Base-by-base conservation (phyloP, 2,113 vertebrate genomes). In the Platysternon megacephalum region DNA sequence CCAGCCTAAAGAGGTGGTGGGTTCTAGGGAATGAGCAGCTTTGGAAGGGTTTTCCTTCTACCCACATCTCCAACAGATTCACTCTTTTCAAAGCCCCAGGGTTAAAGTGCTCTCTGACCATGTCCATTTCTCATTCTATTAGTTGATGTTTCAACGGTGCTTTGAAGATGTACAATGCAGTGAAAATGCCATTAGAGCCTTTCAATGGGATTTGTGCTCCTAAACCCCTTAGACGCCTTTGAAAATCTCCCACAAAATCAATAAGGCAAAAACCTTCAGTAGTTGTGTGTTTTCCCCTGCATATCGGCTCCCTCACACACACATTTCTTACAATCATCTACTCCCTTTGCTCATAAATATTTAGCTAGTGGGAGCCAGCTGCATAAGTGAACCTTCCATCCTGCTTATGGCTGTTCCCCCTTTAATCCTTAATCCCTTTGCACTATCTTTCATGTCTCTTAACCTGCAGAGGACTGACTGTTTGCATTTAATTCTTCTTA, bases 401-500 rank as follows among this genome's bases (percentile, higher is more conserved):
- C 91, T 0, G 56, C 95, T 97, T 94, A 95, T 92, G 91, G 96
- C 93, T 96, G 94, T 79, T 97, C 93, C 95, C 88, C 90, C 94
- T 97, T 97, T 97, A 98, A 97, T 97, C 97, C 97, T 93, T 97
- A 98, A 98, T 98, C 97, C 97, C 95, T 97, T 84, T 96, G 94
- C 96, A 95, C 97, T 97, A 98, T 96, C 94, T 95, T 96, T 96
- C 97, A 92, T 97, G 95, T 96, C 95, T 96, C 97, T 82, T 95
- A 97, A 97, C 96, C 97, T 97, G 96, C 97, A 93, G 96, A 97
- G 94, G 95, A 97, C 95, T 94, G 95, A 93, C 91, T 97, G 95
- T 97, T 97, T 97, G 95, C 96, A 97, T 98, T 97, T 97, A 97
- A 97, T 98, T 97, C 97, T 96, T 97, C 95, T 97, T 97, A 97